phyloP scores from a whole-genome alignment of 2,113 vertebrate species.

The Oxyruncus cristatus region DNA sequence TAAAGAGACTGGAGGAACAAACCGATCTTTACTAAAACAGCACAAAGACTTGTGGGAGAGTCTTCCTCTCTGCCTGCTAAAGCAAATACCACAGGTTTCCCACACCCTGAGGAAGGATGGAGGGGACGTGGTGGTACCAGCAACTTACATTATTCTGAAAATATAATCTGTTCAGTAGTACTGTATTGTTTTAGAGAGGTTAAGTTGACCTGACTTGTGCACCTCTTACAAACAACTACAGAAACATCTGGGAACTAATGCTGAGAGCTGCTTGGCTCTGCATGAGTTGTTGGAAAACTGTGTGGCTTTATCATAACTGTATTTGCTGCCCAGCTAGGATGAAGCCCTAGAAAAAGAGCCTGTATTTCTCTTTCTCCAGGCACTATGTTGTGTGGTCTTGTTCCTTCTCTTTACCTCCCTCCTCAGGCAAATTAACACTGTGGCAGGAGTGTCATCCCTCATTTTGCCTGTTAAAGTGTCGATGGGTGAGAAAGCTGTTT shows the following conservation, averaged over 20 bases:
- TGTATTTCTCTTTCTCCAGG: not conserved
- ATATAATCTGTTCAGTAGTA: accelerated
- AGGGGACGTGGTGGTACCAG: not conserved
- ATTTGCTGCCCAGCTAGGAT: not conserved
- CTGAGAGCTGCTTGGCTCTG: not conserved
- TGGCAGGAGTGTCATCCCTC: not conserved
- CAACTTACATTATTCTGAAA: not conserved
- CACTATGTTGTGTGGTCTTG: not conserved
- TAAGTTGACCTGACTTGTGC: not conserved
- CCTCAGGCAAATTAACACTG: not conserved
- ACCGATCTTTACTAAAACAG: not conserved
- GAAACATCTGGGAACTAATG: not conserved
- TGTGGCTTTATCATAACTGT: not conserved
- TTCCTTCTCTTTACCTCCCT: not conserved
- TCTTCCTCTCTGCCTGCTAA: not conserved
- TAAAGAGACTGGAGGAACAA: not conserved
- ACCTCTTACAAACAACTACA: not conserved
- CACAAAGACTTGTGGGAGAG: not conserved
- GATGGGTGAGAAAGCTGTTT: not conserved
- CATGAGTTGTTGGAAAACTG: not conserved
- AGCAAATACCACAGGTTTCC: not conserved
- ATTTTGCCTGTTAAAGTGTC: not conserved
- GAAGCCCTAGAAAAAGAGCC: not conserved
- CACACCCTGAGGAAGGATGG: not conserved
- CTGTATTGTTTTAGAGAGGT: not conserved